Evolutionary conservation across 2,888 invertebrate species (phyloP), one percentile per base, ranked within the genome.

Genomic region (Timandra comae): DNA sequence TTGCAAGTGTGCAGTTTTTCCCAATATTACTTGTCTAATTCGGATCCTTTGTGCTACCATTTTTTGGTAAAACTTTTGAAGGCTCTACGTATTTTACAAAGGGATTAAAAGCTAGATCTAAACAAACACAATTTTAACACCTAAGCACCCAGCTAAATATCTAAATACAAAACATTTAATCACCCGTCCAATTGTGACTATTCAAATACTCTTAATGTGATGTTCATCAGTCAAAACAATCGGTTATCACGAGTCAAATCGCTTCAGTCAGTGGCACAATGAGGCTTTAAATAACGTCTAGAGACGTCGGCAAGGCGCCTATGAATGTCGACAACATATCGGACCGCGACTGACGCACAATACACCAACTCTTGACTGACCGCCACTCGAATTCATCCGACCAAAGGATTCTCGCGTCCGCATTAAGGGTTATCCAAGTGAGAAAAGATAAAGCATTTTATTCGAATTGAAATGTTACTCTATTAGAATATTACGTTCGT

Each of bases 241-340:
- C 71, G 55, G 63, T 71, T 82, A 82, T 82, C 82, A 61, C 52
- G 51, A 63, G 69, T 78, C 70, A 69, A 72, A 82, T 81, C 81
- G 67, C 54, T 59, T 56, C 43, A 57, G 56, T 55, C 53, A 66
- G 68, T 69, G 74, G 73, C 67, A 84, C 84, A 84, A 84, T 84
- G 79, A 81, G 68, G 73, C 76, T 59, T 63, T 84, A 84, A 84
- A 84, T 84, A 79, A 84, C 77, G 62, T 63, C 53, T 36, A 55
- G 26, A 59, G 73, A 71, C 66, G 80, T 81, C 79, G 62, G 67
- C 52, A 56, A 71, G 81, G 81, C 81, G 81, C 82, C 84, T 74
- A 64, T 63, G 64, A 74, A 78, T 76, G 75, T 65, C 61, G 41
- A 46, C 50, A 54, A 56, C 62, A 54, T 57, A 52, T 51, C 54